Evolutionary conservation across 2,888 invertebrate species (phyloP).

Genomic region (Drosophila monieri): DNA sequence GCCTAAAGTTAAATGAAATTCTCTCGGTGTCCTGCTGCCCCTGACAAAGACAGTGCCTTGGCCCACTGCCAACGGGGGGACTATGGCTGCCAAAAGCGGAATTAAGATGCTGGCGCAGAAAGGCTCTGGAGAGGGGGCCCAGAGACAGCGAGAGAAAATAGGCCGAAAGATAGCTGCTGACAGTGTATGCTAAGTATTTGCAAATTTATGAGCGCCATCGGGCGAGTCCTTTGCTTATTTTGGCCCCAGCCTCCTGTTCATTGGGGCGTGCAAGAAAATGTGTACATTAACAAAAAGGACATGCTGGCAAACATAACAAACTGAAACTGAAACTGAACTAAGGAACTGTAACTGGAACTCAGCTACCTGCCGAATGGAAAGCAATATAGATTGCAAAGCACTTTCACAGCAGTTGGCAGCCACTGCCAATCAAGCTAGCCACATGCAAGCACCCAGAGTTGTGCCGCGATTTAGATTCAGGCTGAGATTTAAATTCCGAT

Average conservation of each 20-base stretch:
- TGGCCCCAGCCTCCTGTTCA: constrained; percentile 28
- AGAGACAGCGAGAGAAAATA: not conserved
- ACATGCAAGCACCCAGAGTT: constrained; percentile 69
- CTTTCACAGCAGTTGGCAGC: constrained; percentile 33
- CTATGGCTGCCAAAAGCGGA: constrained; percentile 52
- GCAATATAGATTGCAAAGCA: constrained; percentile 50
- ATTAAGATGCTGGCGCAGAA: constrained; percentile 42
- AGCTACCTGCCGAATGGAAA: constrained; percentile 49
- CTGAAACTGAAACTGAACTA: constrained; percentile 3
- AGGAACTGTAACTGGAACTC: constrained; percentile 8
- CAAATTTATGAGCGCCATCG: constrained; percentile 59
- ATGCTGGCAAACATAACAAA: constrained; percentile 30
- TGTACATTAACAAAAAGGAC: constrained; percentile 35
- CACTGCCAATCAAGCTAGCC: constrained; percentile 58
- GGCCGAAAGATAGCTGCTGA: constrained; percentile 33
- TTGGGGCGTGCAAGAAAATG: constrained; percentile 44
- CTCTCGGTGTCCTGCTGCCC: constrained; percentile 21
- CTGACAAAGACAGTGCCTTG: constrained; percentile 18
- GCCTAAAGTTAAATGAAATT: not conserved
- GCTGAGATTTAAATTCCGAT: constrained; percentile 21
- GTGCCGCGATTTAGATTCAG: constrained; percentile 45
- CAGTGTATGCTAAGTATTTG: constrained; percentile 63
- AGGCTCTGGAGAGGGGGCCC: not conserved
- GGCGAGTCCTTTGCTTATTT: constrained; percentile 35
- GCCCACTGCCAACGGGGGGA: constrained; percentile 49